These are phyloP conservation scores for Rapana venosa DNA, from an alignment of 2,888 invertebrate species.

Conservation along the genomic window DNA sequence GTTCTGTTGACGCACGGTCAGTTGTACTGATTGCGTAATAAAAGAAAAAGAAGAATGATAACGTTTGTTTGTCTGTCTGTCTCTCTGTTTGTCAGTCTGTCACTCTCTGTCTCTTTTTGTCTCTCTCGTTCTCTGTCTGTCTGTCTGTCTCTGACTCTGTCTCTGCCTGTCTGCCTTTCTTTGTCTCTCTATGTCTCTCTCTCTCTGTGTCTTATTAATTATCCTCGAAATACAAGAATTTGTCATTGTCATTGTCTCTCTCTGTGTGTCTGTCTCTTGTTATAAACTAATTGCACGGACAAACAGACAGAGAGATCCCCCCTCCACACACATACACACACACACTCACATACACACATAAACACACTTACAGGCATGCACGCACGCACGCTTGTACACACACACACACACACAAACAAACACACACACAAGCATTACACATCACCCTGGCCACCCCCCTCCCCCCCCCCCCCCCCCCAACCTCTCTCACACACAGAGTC, in stretches of 20 bases:
- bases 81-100: no score
- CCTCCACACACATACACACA: background rate
- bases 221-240: no score
- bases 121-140: background rate
- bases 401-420: background rate
- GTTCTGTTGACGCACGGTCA: no score
- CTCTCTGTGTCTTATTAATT: no score
- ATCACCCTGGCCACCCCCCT: background rate
- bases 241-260: background rate
- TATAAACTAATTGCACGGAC: background rate
- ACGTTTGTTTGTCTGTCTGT: no score
- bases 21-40: no score
- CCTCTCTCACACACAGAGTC: background rate
- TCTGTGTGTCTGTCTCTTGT: background rate
- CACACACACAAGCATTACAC: background rate
- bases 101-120: background rate
- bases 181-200: background rate
- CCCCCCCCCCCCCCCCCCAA: background rate
- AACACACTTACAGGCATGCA: background rate
- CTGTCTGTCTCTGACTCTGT: background rate
- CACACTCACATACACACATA: background rate
- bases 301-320: background rate
- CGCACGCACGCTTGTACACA: background rate
- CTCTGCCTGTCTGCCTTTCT: background rate
- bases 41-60: no score